Conservation (phyloP, 2,888 invertebrate genomes). For the Parochlus steinenii region DNA sequence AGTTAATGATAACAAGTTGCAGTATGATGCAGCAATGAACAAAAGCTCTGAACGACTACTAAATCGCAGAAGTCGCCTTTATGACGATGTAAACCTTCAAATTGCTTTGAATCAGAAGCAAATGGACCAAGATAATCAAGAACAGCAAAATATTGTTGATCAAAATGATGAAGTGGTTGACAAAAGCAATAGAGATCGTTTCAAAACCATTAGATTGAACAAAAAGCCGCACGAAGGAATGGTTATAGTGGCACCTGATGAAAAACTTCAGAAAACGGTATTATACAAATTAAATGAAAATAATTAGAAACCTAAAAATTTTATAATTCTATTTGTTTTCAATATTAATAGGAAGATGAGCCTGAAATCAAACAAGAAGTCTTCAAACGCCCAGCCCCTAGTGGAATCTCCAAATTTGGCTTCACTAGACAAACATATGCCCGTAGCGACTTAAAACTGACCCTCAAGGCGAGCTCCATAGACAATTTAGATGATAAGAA, state of each 20-base stretch:
- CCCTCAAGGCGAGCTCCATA: constrained; percentile 10
- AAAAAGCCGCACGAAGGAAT: constrained; percentile 16
- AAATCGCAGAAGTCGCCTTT: constrained; percentile 27
- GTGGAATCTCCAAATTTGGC: constrained; percentile 8
- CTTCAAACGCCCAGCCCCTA: constrained; percentile 5
- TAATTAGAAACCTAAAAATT: constrained; percentile 9
- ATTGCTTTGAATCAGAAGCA: constrained; percentile 8
- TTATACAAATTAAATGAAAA: not conserved
- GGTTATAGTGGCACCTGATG: constrained; percentile 5
- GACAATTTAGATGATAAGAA: constrained; percentile 10
- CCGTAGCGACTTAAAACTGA: constrained; percentile 4
- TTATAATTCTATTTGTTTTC: too few species aligned
- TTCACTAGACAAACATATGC: constrained; percentile 6
- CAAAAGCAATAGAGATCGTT: constrained; percentile 24
- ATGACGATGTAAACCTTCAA: constrained; percentile 22
- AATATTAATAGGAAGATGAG: constrained; percentile 6
- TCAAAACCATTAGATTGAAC: constrained; percentile 29
- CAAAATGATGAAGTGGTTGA: constrained; percentile 6
- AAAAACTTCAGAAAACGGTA: not conserved
- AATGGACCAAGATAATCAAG: not conserved
- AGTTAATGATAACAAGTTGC: constrained; percentile 12
- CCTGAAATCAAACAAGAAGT: not conserved
- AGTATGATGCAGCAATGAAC: constrained; percentile 11
- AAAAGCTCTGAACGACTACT: constrained; percentile 23
- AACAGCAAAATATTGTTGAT: not conserved